A percentile compares a stretch with the other conserved stretches of the same genome.
Evolutionary conservation across 2,888 invertebrate genomes (phyloP).

Genomic region (Synanthedon myopaeformis): DNA sequence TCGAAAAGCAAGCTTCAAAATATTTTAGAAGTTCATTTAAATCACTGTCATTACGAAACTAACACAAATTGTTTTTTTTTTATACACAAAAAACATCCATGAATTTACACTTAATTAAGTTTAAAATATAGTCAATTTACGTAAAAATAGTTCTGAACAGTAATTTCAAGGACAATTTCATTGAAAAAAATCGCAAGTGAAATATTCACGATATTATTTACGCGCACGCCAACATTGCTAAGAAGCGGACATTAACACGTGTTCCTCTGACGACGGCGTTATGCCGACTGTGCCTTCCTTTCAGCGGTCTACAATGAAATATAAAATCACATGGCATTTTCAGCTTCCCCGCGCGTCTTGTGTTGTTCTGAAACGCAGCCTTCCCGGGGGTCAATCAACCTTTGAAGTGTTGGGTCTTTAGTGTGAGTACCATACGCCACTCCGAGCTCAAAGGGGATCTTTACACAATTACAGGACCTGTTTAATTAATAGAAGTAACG

Average conservation of each 20-base stretch:
- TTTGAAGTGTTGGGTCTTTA: constrained; percentile 35
- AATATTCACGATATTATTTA: constrained; percentile 48
- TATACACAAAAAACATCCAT: too few relatives aligned
- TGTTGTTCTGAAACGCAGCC: constrained; percentile 43
- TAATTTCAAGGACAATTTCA: neutral
- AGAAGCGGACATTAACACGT: constrained; percentile 15
- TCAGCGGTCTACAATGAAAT: constrained; percentile 29
- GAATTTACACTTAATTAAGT: too few relatives aligned
- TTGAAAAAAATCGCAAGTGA: neutral
- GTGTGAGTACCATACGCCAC: constrained; percentile 5
- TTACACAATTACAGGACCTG: constrained; percentile 16
- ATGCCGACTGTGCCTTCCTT: constrained; percentile 41
- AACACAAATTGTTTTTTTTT: too few relatives aligned
- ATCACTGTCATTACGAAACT: too few relatives aligned
- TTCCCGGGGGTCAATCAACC: constrained; percentile 48
- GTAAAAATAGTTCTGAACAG: neutral
- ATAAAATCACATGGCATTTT: constrained; percentile 34
- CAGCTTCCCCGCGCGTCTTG: constrained; percentile 25
- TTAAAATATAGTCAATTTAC: too few relatives aligned
- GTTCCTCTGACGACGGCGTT: constrained; percentile 23
- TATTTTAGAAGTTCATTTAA: too few relatives aligned
- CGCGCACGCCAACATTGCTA: constrained; percentile 26
- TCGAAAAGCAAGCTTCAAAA: too few relatives aligned
- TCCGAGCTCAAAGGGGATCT: constrained; percentile 12
- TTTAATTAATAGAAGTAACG: constrained; percentile 15